These are phyloP conservation scores for Engystomops pustulosus DNA, from an alignment of 2,113 vertebrate species.

Conservation along the genomic window DNA sequence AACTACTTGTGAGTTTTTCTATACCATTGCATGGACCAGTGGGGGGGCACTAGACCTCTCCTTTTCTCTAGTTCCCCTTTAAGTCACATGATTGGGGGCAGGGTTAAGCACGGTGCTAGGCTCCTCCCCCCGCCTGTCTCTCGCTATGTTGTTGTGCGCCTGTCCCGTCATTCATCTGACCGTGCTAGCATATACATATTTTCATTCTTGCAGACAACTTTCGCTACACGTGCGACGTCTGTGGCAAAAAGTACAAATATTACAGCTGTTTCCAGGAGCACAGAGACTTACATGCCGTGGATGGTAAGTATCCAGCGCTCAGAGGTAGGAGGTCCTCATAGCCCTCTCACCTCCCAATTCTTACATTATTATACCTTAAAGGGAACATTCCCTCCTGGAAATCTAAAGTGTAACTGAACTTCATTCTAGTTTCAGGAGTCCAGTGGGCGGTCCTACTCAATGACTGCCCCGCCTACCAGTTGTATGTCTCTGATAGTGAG, in stretches of 20 bases:
- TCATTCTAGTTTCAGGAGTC: too few relatives aligned
- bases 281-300: slow-evolving; percentile 94
- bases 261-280: slow-evolving; percentile 99
- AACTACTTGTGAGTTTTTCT: too few relatives aligned
- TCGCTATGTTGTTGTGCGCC: slow-evolving; percentile 13
- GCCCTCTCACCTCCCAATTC: too few relatives aligned
- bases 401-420: too few relatives aligned
- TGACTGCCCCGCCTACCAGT: too few relatives aligned
- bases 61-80: background rate
- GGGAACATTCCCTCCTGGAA: too few relatives aligned
- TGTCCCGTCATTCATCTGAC: slow-evolving; percentile 49
- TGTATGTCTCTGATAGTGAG: too few relatives aligned
- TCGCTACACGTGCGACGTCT: slow-evolving; percentile 98
- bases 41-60: too few relatives aligned
- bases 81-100: background rate
- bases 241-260: slow-evolving; percentile 98
- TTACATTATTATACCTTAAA: too few relatives aligned
- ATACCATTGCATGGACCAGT: too few relatives aligned
- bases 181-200: slow-evolving; percentile 61
- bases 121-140: background rate
- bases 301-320: slow-evolving; percentile 80
- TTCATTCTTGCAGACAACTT: slow-evolving; percentile 84
- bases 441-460: too few relatives aligned
- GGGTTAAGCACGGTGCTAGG: background rate
- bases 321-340: slow-evolving; percentile 25